These are phyloP conservation scores for Teleopsis dalmanni DNA, from an alignment of 1,140 invertebrate species.

Conservation along the genomic window DNA sequence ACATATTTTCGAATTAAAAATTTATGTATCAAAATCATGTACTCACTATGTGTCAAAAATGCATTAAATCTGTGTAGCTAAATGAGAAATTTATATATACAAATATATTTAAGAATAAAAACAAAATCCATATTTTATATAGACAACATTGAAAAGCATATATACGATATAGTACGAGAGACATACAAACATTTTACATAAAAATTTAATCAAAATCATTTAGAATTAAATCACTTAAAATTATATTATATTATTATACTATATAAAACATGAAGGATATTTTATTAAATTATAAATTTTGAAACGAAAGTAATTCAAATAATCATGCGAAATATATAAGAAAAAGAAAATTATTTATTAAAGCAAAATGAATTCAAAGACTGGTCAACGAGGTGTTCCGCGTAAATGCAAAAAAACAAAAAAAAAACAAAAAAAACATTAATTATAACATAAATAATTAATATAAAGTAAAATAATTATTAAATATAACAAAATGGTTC, in stretches of 20 bases:
- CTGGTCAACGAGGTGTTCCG: constrained; percentile 45
- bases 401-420: constrained; percentile 14
- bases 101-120: neutral
- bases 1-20: no score
- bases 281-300: neutral
- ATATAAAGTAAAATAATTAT: no score
- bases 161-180: neutral
- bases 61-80: neutral
- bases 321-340: neutral
- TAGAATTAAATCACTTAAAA: neutral
- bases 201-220: neutral
- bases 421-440: constrained; percentile 6
- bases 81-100: neutral
- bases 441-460: no score
- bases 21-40: no score
- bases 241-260: neutral
- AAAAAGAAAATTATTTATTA: neutral
- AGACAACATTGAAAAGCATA: neutral
- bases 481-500: no score
- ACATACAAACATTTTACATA: neutral
- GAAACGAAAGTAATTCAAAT: neutral
- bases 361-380: constrained; percentile 38
- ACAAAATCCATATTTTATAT: neutral
- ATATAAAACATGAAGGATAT: neutral
- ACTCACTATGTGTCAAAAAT: neutral